phyloP scores from a whole-genome alignment of 2,888 invertebrate species.

The Andrena trimmerana region DNA sequence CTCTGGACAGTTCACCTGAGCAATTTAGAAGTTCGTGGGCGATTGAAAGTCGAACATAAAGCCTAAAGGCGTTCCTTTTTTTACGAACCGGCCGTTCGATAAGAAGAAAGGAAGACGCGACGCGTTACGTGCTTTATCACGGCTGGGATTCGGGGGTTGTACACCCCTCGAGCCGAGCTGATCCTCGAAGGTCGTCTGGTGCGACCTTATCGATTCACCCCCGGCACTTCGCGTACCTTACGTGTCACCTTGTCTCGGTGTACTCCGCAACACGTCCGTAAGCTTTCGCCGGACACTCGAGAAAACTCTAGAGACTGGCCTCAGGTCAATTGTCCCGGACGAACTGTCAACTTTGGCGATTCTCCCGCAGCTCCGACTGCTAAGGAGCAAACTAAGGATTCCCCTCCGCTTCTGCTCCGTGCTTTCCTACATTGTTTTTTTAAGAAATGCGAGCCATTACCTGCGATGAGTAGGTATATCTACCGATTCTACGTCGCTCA shows the following conservation, averaged over 20 bases:
- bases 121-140: slow-evolving; percentile 42
- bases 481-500: no score
- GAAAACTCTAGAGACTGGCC: background rate
- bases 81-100: background rate
- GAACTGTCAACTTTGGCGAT: background rate
- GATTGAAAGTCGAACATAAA: background rate
- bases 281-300: background rate
- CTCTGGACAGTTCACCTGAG: background rate
- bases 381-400: no score
- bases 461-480: no score
- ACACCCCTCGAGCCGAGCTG: slow-evolving; percentile 57
- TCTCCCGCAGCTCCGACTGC: no score
- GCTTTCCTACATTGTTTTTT: no score
- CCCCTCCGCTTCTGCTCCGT: no score
- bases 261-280: background rate
- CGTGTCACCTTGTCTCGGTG: slow-evolving; percentile 53
- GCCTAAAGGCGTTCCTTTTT: background rate
- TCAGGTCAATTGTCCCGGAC: background rate
- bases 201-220: slow-evolving; percentile 81
- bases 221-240: slow-evolving; percentile 62
- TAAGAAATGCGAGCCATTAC: no score
- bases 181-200: slow-evolving; percentile 83
- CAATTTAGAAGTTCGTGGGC: background rate
- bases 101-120: slow-evolving; percentile 19
- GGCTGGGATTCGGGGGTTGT: slow-evolving; percentile 70